These are phyloP conservation scores for Ommatoiulus sabulosus DNA, from an alignment of 2,888 invertebrate species.

Conservation along the genomic window DNA sequence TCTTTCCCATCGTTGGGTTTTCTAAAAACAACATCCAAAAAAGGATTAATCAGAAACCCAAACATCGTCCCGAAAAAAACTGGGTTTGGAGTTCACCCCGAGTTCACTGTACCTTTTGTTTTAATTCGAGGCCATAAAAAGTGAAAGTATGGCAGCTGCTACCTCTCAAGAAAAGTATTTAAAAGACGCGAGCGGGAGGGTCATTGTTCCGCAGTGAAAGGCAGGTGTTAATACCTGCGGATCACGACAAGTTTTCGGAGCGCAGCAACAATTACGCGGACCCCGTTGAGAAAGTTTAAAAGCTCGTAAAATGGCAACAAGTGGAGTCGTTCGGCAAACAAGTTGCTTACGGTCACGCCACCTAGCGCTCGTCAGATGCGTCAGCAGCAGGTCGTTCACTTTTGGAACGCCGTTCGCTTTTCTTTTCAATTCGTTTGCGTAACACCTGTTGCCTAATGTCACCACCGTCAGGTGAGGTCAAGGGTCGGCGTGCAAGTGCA, in stretches of 20 bases:
- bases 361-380: not conserved
- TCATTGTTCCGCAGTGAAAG: not conserved
- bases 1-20: too few relatives aligned
- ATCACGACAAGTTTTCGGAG: not conserved
- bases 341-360: not conserved
- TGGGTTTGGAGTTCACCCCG: not conserved
- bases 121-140: not conserved
- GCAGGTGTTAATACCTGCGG: slow-evolving; percentile 3
- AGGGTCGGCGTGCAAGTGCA: not conserved
- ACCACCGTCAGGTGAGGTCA: not conserved
- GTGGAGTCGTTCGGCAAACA: too few relatives aligned
- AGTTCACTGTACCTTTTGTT: slow-evolving; percentile 9
- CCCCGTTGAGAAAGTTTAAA: not conserved
- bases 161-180: slow-evolving; percentile 1
- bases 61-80: too few relatives aligned
- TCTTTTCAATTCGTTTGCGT: not conserved
- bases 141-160: not conserved
- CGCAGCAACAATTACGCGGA: not conserved
- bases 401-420: too few relatives aligned
- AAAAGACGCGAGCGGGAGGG: not conserved
- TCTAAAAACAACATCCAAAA: too few relatives aligned
- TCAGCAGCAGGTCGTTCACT: not conserved
- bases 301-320: not conserved
- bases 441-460: not conserved
- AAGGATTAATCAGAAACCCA: too few relatives aligned